Evolutionary conservation across 1,140 invertebrate genomes (phyloP).

Genomic region (Lutraria rhynchaena): DNA sequence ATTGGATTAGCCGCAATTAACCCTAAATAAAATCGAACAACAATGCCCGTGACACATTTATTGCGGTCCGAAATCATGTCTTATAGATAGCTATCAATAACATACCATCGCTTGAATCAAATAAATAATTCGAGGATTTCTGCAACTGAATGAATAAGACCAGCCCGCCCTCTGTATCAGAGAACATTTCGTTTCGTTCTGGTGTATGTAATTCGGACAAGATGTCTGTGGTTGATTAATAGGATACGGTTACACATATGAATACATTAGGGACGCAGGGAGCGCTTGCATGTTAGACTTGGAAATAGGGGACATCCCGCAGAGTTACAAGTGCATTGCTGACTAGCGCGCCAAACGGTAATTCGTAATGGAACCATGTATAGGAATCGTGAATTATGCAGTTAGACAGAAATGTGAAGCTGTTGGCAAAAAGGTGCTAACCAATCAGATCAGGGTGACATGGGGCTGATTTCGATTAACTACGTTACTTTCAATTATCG

Average conservation of each 20-base stretch:
- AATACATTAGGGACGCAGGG: conserved; percentile 44
- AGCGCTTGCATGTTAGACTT: conserved; percentile 18
- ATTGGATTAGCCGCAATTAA: conserved; percentile 50
- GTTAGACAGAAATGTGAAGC: conserved; percentile 6
- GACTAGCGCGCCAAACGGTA: conserved; percentile 16
- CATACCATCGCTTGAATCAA: no score
- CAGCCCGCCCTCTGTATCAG: no score
- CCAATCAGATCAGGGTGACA: conserved; percentile 3
- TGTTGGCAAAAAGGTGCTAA: neutral
- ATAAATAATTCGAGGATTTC: no score
- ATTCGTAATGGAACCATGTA: neutral
- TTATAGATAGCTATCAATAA: neutral
- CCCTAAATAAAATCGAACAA: conserved; percentile 23
- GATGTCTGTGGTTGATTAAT: conserved; percentile 48
- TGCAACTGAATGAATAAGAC: no score
- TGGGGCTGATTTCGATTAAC: neutral
- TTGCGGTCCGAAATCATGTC: neutral
- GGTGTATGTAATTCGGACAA: conserved; percentile 35
- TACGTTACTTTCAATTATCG: no score
- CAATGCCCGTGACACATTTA: conserved; percentile 53
- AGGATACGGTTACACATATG: conserved; percentile 35
- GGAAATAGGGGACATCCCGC: conserved; percentile 6
- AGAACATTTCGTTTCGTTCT: neutral
- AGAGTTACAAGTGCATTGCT: conserved; percentile 22
- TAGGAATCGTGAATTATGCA: conserved; percentile 1